Conservation (phyloP, 2,888 invertebrate genomes). For the Alentia gelatinosa region DNA sequence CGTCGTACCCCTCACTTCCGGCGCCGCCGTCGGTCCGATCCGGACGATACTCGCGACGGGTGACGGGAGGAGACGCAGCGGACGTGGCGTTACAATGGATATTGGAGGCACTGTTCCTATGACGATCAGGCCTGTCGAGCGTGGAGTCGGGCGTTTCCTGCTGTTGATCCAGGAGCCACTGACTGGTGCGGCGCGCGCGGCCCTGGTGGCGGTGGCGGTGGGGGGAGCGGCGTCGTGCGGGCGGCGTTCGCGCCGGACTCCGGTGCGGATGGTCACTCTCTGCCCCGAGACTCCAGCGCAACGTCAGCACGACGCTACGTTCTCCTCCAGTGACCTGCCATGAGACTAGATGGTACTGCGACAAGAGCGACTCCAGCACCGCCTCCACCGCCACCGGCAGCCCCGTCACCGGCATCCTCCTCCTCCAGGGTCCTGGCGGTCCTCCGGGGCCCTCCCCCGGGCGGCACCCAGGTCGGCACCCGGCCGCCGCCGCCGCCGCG, state of each 20-base stretch:
- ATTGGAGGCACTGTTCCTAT: not conserved
- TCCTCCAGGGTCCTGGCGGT: not conserved
- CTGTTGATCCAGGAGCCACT: not conserved
- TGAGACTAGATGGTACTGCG: conserved; percentile 26
- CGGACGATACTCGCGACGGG: not conserved
- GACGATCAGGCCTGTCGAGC: not conserved
- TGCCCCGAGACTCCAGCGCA: not conserved
- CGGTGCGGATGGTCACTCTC: not conserved
- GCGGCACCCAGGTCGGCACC: not conserved
- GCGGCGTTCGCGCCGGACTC: not conserved
- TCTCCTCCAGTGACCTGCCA: conserved; percentile 44
- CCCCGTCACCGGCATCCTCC: conserved; percentile 45
- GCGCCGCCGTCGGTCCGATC: not conserved
- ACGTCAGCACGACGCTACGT: not conserved
- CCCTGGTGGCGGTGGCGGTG: conserved; percentile 4
- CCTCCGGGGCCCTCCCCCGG: not conserved
- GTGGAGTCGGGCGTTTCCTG: conserved; percentile 4
- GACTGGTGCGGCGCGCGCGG: not conserved
- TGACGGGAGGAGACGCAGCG: not conserved
- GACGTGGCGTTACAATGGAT: not conserved
- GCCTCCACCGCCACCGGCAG: conserved; percentile 33
- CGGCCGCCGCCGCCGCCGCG: not conserved
- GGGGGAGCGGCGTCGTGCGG: not conserved
- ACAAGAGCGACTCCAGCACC: conserved; percentile 15
- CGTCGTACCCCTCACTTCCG: not conserved